Evolutionary conservation across 1,140 invertebrate species (phyloP), one percentile per base, ranked within the genome.

Genomic region (Rhopalosiphum padi): DNA sequence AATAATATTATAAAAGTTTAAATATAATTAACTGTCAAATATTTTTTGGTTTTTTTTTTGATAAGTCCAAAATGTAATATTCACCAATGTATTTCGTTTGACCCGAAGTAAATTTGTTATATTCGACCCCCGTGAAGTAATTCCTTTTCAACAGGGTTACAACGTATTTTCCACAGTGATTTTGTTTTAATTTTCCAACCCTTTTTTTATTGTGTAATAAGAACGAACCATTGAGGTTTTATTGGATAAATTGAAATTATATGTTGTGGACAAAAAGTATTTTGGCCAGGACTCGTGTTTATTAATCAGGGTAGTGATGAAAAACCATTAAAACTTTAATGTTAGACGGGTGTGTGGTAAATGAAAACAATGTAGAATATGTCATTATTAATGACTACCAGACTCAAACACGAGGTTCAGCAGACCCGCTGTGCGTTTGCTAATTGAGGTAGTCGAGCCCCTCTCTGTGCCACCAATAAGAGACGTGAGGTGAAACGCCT

Each of bases 321-420:
- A 92, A 82, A 82, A 77, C 46, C 90, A 83, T 92, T 92, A 83
- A 51, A 83, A 92, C 43, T 37, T 23, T 51, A 35, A 48, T 83
- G 68, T 83, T 4, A 21, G 55, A 37, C 68, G 43, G 68, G 48
- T 51, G 60, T 92, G 46, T 83, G 90, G 90, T 48, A 92, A 83
- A 83, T 48, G 43, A 83, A 90, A 92, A 92, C 90, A 92, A 92
- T 83, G 68, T 82, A 83, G 46, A 83, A 83, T 83, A 5, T 83
- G 68, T 83, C 90, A 92, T 92, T 83, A 83, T 92, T 92, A 92
- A 92, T 46, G 77, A 83, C 90, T 48, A 37, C 68, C n/a, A 82
- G 89, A 37, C 23, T 90, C 37, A 35, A 41, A 55, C 25, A 91
- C 90, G n/a, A 83, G 68, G 21, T 37, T 53, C 30, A 91, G 43